Conservation (phyloP, 2,113 vertebrate genomes). For the Lasiurus borealis region DNA sequence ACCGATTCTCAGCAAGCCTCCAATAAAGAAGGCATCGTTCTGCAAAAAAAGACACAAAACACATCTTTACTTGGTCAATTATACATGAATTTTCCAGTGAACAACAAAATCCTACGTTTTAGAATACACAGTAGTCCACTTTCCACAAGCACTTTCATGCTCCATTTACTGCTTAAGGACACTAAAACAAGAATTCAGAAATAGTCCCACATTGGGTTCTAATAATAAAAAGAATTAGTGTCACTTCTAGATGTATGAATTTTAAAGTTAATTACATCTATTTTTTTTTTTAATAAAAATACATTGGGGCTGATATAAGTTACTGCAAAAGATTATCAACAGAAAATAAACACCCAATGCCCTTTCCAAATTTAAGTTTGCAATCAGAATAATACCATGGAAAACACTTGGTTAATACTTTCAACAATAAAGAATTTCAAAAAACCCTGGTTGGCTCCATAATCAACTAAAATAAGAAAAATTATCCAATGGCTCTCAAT, state of each 20-base stretch:
- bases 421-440: too few relatives aligned
- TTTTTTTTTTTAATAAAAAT: slow-evolving; percentile 5
- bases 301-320: neutral
- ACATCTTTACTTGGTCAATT: neutral
- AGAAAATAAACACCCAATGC: slow-evolving; percentile 4
- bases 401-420: neutral
- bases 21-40: slow-evolving; percentile 83
- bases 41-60: slow-evolving; percentile 68
- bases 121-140: neutral
- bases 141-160: neutral
- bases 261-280: slow-evolving; percentile 37
- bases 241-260: slow-evolving; percentile 5
- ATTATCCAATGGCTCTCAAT: neutral
- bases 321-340: slow-evolving; percentile 15
- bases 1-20: slow-evolving; percentile 85
- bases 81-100: neutral
- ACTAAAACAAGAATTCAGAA: slow-evolving; percentile 44
- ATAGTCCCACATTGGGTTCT: neutral
- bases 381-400: slow-evolving; percentile 22
- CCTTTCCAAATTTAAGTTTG: slow-evolving; percentile 47
- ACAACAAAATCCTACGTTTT: slow-evolving; percentile 4
- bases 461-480: slow-evolving; percentile 58
- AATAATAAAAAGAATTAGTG: slow-evolving; percentile 10
- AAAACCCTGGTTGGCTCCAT: neutral
- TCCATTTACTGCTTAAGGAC: neutral